Evolutionary conservation across 2,888 invertebrate genomes (phyloP).

Genomic region (Heteromyza rotundicornis): DNA sequence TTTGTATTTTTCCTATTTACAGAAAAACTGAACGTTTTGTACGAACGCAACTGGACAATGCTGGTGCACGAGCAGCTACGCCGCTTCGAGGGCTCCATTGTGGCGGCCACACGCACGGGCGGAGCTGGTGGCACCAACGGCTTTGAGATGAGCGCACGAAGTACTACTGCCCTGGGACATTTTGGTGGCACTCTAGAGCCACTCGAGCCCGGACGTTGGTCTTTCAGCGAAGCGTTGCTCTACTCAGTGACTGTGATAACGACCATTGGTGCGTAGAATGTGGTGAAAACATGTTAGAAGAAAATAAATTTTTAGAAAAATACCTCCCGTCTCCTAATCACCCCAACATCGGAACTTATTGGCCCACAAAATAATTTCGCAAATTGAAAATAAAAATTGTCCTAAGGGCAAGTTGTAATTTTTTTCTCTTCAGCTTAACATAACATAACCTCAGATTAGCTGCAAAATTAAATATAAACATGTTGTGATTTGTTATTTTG

Average conservation of each 20-base stretch:
- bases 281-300: too few species aligned
- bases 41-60: conserved; percentile 83
- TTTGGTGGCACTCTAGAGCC: conserved; percentile 45
- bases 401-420: neutral
- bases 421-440: too few species aligned
- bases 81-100: conserved; percentile 80
- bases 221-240: conserved; percentile 81
- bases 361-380: conserved; percentile 8
- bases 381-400: conserved; percentile 5
- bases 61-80: conserved; percentile 78
- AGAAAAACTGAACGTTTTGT: conserved; percentile 81
- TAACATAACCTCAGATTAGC: too few species aligned
- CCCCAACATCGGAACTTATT: conserved; percentile 15
- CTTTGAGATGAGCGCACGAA: conserved; percentile 30
- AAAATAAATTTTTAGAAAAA: too few species aligned
- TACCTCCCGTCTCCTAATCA: too few species aligned
- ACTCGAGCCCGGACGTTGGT: conserved; percentile 67
- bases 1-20: conserved; percentile 51
- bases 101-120: conserved; percentile 73
- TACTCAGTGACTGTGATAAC: conserved; percentile 88
- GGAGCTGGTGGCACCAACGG: conserved; percentile 20
- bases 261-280: conserved; percentile 76
- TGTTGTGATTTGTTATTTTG: too few species aligned
- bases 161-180: conserved; percentile 40
- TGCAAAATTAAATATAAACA: too few species aligned